Evolutionary conservation across 2,797 vertebrate genomes (phyloP).

Genomic region (Melanotaenia nigrans): DNA sequence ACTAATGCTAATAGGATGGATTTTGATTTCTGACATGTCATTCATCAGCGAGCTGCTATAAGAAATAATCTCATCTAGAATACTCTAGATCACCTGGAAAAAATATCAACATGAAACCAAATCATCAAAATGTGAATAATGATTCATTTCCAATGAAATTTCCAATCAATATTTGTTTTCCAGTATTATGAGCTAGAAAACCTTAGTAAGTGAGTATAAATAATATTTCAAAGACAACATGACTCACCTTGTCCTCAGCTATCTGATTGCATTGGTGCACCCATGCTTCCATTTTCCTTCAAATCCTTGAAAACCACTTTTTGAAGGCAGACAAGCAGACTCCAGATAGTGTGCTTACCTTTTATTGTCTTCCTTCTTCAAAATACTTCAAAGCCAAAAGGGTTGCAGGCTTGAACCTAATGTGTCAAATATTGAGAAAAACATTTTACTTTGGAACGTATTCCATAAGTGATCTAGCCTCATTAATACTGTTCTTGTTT

Average conservation of each 20-base stretch:
- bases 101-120: no score
- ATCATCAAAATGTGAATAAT: no score
- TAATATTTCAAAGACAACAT: background rate
- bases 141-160: background rate
- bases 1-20: no score
- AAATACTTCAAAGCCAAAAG: background rate
- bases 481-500: conserved; percentile 14
- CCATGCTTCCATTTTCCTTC: background rate
- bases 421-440: conserved; percentile 1
- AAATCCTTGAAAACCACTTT: conserved; percentile 10
- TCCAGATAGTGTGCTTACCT: background rate
- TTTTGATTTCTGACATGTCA: no score
- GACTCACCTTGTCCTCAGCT: background rate
- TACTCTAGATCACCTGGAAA: no score
- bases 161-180: background rate
- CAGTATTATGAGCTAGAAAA: no score
- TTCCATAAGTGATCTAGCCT: conserved; percentile 7
- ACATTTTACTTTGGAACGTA: background rate
- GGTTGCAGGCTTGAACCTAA: background rate
- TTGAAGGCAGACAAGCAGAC: background rate
- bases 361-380: background rate
- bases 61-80: no score
- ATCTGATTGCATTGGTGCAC: background rate
- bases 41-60: no score
- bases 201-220: background rate